These are phyloP conservation scores for Bagarius yarrelli DNA, from an alignment of 2,113 vertebrate genomes.

Conservation along the genomic window DNA sequence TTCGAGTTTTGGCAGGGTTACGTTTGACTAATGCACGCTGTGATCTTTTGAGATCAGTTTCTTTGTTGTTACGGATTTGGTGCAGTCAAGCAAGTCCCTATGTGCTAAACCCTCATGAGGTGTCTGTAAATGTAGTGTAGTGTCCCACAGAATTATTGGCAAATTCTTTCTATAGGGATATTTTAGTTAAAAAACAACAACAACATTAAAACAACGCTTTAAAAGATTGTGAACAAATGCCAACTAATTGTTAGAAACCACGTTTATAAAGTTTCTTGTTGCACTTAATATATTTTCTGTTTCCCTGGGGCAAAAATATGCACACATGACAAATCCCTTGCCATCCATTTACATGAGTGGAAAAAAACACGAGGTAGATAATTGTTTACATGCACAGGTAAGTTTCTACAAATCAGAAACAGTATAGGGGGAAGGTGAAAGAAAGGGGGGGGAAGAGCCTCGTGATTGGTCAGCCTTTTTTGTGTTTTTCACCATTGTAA, in stretches of 20 bases:
- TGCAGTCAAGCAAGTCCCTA: conserved; percentile 6
- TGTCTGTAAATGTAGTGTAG: background rate
- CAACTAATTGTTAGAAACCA: background rate
- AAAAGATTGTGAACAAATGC: background rate
- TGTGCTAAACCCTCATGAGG: background rate
- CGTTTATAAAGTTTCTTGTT: background rate
- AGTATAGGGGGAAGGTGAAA: background rate
- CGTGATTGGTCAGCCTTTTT: background rate
- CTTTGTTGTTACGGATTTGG: conserved; percentile 5
- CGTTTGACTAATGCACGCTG: background rate
- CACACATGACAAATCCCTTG: background rate
- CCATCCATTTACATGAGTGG: background rate
- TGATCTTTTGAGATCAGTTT: background rate
- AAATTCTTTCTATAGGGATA: too few species aligned
- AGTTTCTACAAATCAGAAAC: background rate
- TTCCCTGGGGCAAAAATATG: background rate
- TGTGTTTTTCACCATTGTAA: background rate
- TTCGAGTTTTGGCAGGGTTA: background rate
- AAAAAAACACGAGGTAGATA: background rate
- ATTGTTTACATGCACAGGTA: background rate
- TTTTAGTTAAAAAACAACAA: too few species aligned
- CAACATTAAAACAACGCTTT: too few species aligned
- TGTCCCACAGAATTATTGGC: background rate
- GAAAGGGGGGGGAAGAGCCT: background rate
- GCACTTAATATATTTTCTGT: background rate